A percentile compares a stretch with the other conserved stretches of the same genome.
Evolutionary conservation across 2,888 invertebrate genomes (phyloP).

Genomic region (Xylota segnis): DNA sequence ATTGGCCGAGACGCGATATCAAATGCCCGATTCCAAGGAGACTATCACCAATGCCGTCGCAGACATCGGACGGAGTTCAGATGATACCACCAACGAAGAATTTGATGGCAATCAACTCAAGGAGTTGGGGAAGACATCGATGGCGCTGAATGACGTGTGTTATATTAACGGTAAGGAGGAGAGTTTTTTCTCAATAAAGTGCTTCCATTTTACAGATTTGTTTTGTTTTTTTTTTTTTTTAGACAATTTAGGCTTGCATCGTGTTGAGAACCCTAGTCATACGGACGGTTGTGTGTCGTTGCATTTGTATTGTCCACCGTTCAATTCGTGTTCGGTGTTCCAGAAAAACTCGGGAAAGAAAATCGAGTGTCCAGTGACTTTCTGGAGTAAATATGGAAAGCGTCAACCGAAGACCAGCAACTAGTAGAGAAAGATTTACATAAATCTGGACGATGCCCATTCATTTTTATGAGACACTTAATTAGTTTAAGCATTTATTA

Average conservation of each 20-base stretch:
- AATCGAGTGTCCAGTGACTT: slow-evolving; percentile 90
- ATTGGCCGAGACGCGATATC: slow-evolving; percentile 90
- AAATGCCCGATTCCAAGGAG: slow-evolving; percentile 77
- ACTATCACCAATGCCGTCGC: slow-evolving; percentile 39
- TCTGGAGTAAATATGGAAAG: slow-evolving; percentile 96
- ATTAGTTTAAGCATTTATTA: slow-evolving; percentile 44
- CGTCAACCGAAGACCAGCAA: slow-evolving; percentile 77
- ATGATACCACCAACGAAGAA: slow-evolving; percentile 76
- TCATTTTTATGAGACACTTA: slow-evolving; percentile 18
- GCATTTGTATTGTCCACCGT: slow-evolving; percentile 98
- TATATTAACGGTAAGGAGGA: slow-evolving; percentile 94
- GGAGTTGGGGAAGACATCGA: slow-evolving; percentile 88
- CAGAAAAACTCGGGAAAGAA: slow-evolving; percentile 95
- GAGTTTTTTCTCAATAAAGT: neutral
- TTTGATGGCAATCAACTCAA: slow-evolving; percentile 86
- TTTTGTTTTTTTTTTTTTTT: slow-evolving; percentile 79
- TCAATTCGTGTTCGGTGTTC: slow-evolving; percentile 94
- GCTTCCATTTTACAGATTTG: neutral
- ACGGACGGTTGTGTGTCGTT: slow-evolving; percentile 95
- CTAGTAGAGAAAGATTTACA: slow-evolving; percentile 10
- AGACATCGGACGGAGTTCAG: slow-evolving; percentile 76
- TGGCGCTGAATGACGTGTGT: slow-evolving; percentile 92
- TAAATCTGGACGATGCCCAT: neutral
- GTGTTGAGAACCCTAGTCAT: slow-evolving; percentile 97
- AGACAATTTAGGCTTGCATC: slow-evolving; percentile 97